Evolutionary conservation across 2,888 invertebrate species (phyloP).

Genomic region (Spisula solida): DNA sequence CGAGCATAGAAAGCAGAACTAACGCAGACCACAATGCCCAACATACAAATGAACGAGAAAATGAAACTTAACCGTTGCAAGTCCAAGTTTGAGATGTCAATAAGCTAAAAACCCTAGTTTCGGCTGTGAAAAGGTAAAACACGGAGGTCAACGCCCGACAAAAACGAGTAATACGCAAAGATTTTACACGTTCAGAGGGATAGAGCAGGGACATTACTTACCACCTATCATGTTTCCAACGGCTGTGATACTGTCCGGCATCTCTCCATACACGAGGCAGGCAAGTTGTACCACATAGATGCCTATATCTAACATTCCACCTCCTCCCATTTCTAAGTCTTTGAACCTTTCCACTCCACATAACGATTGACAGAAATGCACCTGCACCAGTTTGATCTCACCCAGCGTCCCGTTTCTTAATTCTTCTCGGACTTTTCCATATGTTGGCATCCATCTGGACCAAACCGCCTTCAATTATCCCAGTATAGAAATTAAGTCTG

Average conservation of each 20-base stretch:
- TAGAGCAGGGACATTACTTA: slow-evolving; percentile 50
- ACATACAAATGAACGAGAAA: no score
- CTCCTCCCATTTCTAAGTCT: slow-evolving; percentile 92
- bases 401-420: slow-evolving; percentile 93
- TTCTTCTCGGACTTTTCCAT: slow-evolving; percentile 91
- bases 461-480: slow-evolving; percentile 91
- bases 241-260: slow-evolving; percentile 91
- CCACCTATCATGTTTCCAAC: slow-evolving; percentile 92
- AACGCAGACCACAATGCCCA: no score
- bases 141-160: no score
- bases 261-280: slow-evolving; percentile 89
- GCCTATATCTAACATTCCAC: slow-evolving; percentile 83
- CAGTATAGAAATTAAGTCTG: neutral
- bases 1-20: no score
- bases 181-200: no score
- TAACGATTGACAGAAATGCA: slow-evolving; percentile 91
- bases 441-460: slow-evolving; percentile 95
- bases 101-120: no score
- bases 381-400: slow-evolving; percentile 91
- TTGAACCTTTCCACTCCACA: slow-evolving; percentile 90
- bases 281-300: slow-evolving; percentile 83
- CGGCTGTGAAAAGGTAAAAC: no score
- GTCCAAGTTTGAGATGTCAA: no score
- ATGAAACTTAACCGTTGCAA: no score
- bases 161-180: no score